These are phyloP conservation scores for Polypedilum pembai DNA, from an alignment of 1,140 invertebrate genomes.

Conservation along the genomic window DNA sequence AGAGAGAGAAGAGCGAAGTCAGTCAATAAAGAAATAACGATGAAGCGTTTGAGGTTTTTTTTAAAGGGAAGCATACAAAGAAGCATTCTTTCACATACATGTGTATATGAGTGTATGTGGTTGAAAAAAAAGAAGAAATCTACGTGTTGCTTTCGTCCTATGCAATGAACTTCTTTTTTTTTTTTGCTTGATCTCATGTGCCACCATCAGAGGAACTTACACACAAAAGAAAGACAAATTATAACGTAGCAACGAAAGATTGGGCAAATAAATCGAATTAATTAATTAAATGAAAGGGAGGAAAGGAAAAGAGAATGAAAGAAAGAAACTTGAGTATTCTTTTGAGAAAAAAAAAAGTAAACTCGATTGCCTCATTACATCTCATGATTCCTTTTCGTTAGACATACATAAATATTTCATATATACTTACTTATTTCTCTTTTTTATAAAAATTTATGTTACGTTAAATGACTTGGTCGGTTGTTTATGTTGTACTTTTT, in stretches of 20 bases:
- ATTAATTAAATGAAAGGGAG: constrained; percentile 22
- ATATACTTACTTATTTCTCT: neutral
- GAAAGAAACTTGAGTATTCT: neutral
- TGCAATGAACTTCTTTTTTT: neutral
- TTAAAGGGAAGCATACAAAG: neutral
- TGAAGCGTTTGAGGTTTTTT: neutral
- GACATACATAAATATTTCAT: constrained; percentile 19
- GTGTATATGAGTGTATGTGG: neutral
- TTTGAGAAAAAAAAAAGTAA: neutral
- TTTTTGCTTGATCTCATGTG: neutral
- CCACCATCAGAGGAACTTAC: neutral
- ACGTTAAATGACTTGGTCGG: constrained; percentile 16
- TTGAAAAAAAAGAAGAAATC: neutral
- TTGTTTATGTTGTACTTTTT: neutral
- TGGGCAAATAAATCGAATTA: constrained; percentile 27
- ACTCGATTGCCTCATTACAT: constrained; percentile 1
- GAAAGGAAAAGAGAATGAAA: neutral
- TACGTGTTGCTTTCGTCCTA: neutral
- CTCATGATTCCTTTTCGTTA: constrained; percentile 12
- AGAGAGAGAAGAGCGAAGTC: neutral
- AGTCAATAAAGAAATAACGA: constrained; percentile 22
- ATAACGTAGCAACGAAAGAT: constrained; percentile 22
- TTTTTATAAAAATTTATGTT: neutral
- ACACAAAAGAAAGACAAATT: constrained; percentile 27
- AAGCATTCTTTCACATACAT: constrained; percentile 12